Percentiles rank a stretch among this genome's conserved stretches.
phyloP scores from a whole-genome alignment of 1,140 invertebrate species.

The Meloidogyne hapla region DNA sequence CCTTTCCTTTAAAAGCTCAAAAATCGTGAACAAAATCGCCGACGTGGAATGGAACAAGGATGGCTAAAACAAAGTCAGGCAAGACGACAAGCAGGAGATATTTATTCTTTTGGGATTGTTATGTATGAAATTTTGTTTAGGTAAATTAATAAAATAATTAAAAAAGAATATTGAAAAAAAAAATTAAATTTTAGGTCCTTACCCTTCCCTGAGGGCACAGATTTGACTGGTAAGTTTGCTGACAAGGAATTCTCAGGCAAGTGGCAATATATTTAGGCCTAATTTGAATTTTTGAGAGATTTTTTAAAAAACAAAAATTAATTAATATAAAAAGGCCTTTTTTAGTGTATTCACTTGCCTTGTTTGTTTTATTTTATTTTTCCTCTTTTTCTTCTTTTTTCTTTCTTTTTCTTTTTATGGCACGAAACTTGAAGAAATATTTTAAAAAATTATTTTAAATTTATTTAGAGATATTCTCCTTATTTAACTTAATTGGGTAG shows the following conservation, averaged over 20 bases:
- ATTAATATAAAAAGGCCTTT: not conserved
- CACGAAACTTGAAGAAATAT: too few relatives aligned
- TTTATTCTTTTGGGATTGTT: conserved; percentile 61
- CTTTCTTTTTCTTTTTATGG: not conserved
- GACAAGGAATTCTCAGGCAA: conserved; percentile 15
- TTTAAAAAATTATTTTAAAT: too few relatives aligned
- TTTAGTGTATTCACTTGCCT: not conserved
- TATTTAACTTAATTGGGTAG: too few relatives aligned
- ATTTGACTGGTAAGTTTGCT: conserved; percentile 26
- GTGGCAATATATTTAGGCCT: not conserved
- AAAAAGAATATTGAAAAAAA: not conserved
- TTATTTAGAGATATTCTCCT: too few relatives aligned
- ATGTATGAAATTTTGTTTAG: conserved; percentile 64
- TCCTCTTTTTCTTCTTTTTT: not conserved
- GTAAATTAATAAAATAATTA: conserved; percentile 24
- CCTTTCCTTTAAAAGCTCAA: conserved; percentile 39
- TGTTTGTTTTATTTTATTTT: not conserved
- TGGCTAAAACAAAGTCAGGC: conserved; percentile 58
- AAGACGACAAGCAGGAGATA: conserved; percentile 57
- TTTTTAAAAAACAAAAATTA: not conserved
- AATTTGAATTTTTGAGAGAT: not conserved
- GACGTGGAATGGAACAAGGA: conserved; percentile 46
- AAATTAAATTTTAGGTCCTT: not conserved
- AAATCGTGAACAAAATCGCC: conserved; percentile 43
- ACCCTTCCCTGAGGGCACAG: not conserved